Conservation (phyloP, 1,140 invertebrate genomes). For the Sipha flava region DNA sequence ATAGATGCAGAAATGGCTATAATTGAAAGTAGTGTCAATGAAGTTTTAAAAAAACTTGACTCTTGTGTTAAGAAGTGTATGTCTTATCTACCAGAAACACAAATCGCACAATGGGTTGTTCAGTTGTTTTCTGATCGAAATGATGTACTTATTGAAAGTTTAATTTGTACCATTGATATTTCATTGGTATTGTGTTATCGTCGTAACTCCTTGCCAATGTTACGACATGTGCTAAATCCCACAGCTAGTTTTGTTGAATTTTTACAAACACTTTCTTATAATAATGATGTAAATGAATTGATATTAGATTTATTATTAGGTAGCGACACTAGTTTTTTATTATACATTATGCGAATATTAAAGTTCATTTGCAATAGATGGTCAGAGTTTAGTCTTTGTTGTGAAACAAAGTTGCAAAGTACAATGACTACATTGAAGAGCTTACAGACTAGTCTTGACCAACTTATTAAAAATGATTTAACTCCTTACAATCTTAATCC, state of each 20-base stretch:
- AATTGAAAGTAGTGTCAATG: constrained; percentile 73
- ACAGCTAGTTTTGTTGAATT: constrained; percentile 76
- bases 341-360: constrained; percentile 75
- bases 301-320: constrained; percentile 78
- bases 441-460: constrained; percentile 67
- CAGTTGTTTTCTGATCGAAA: constrained; percentile 83
- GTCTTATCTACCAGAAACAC: constrained; percentile 77
- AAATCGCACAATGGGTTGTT: constrained; percentile 77
- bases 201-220: constrained; percentile 59
- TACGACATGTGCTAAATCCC: constrained; percentile 70
- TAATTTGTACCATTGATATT: constrained; percentile 83
- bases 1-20: constrained; percentile 82
- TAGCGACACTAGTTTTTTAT: constrained; percentile 82
- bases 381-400: constrained; percentile 68
- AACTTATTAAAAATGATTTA: constrained; percentile 68
- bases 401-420: constrained; percentile 66
- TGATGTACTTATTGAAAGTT: constrained; percentile 81
- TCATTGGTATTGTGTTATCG: constrained; percentile 72
- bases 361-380: constrained; percentile 78
- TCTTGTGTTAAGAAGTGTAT: constrained; percentile 68
- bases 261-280: constrained; percentile 66
- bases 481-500: constrained; percentile 87
- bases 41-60: constrained; percentile 69
- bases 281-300: constrained; percentile 55
- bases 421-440: constrained; percentile 75